These are phyloP conservation scores for Aporrectodea caliginosa DNA, from an alignment of 1,140 invertebrate species.

Conservation along the genomic window DNA sequence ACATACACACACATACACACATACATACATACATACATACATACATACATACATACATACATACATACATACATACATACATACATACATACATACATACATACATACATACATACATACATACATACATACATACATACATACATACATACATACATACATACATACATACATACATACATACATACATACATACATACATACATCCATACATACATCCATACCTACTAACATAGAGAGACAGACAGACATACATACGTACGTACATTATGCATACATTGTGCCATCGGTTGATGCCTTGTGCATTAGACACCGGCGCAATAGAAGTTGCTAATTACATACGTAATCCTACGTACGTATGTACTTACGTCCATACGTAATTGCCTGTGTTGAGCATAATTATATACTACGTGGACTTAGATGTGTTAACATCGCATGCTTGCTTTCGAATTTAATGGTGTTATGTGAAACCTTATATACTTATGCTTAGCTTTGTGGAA, in stretches of 20 bases:
- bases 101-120: slow-evolving; percentile 3
- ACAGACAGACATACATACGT: too few relatives aligned
- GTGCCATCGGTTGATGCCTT: too few relatives aligned
- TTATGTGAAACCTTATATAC: too few relatives aligned
- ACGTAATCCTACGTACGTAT: background rate
- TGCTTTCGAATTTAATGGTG: background rate
- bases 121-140: background rate
- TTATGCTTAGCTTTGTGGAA: too few relatives aligned
- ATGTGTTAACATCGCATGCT: background rate
- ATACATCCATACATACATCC: background rate
- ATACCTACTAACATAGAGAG: too few relatives aligned
- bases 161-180: background rate
- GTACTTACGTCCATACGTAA: slow-evolving; percentile 1
- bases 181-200: background rate
- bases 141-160: background rate
- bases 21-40: background rate
- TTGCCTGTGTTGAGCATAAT: slow-evolving; percentile 5
- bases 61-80: background rate
- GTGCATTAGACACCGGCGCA: too few relatives aligned
- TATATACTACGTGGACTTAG: background rate
- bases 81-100: background rate
- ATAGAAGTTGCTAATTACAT: too few relatives aligned
- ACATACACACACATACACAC: background rate
- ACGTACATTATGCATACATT: too few relatives aligned
- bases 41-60: background rate